phyloP scores from a whole-genome alignment of 2,888 invertebrate genomes.

The Acleris cristana region DNA sequence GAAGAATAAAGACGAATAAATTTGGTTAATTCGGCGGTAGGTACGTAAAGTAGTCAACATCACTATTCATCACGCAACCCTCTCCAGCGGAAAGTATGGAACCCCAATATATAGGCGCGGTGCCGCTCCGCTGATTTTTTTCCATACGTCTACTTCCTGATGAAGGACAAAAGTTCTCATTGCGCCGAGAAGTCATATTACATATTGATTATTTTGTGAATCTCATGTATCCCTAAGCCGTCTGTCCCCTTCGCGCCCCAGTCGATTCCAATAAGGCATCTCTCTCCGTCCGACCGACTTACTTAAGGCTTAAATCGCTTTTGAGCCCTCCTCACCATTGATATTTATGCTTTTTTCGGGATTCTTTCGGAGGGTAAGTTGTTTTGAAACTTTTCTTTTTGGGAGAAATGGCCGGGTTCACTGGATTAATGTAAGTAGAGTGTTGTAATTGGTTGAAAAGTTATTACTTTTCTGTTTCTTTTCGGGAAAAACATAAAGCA shows the following conservation, averaged over 20 bases:
- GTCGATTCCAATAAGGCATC: slow-evolving; percentile 38
- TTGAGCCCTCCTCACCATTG: slow-evolving; percentile 68
- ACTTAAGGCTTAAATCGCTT: slow-evolving; percentile 56
- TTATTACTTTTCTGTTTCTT: slow-evolving; percentile 73
- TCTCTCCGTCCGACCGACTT: slow-evolving; percentile 41
- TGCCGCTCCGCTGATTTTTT: slow-evolving; percentile 30
- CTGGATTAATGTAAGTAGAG: slow-evolving; percentile 75
- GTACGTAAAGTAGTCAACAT: slow-evolving; percentile 31
- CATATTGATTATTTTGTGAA: slow-evolving; percentile 67
- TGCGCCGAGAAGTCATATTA: slow-evolving; percentile 44
- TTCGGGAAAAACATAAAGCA: slow-evolving; percentile 71
- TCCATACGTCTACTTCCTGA: slow-evolving; percentile 36
- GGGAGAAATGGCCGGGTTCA: slow-evolving; percentile 62
- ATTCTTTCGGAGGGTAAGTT: slow-evolving; percentile 67
- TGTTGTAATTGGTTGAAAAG: slow-evolving; percentile 76
- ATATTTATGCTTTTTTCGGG: slow-evolving; percentile 75
- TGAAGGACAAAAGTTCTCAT: slow-evolving; percentile 43
- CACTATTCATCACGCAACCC: slow-evolving; percentile 34
- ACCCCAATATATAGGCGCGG: slow-evolving; percentile 22
- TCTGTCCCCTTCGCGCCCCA: slow-evolving; percentile 54
- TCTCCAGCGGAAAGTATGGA: slow-evolving; percentile 30
- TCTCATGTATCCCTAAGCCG: slow-evolving; percentile 61
- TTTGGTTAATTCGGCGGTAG: slow-evolving; percentile 17
- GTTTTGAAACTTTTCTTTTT: slow-evolving; percentile 74
- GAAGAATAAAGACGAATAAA: slow-evolving; percentile 12